Percentiles rank a stretch among this genome's conserved stretches.
Evolutionary conservation across 23 tunicate genomes (phyloP).

Genomic region (Botrylloides violaceus): DNA sequence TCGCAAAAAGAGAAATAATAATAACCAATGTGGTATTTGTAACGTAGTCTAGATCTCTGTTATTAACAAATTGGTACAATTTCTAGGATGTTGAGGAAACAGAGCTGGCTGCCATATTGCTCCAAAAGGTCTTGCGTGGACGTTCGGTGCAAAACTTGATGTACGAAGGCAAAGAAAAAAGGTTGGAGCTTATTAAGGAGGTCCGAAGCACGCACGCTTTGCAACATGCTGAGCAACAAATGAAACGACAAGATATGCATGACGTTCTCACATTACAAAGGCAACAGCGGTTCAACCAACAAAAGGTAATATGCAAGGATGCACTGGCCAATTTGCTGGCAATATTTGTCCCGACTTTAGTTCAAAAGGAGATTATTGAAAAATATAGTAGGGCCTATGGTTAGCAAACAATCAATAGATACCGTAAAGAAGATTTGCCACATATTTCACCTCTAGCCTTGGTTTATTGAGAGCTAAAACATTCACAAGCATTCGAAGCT

Average conservation of each 20-base stretch:
- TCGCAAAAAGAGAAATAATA: too few relatives aligned
- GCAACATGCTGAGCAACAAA: constrained; percentile 68
- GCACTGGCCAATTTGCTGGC: background rate
- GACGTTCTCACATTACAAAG: constrained; percentile 78
- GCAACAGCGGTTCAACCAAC: constrained; percentile 56
- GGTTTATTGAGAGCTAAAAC: too few relatives aligned
- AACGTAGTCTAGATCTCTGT: too few relatives aligned
- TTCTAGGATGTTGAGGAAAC: constrained; percentile 52
- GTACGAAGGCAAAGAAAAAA: constrained; percentile 85
- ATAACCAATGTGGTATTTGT: too few relatives aligned
- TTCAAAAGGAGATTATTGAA: too few relatives aligned
- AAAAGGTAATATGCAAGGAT: constrained; percentile 36
- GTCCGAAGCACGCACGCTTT: constrained; percentile 89
- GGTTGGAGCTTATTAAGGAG: constrained; percentile 78
- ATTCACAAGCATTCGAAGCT: too few relatives aligned
- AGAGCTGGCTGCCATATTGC: constrained; percentile 76
- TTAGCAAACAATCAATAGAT: too few relatives aligned
- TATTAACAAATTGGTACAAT: too few relatives aligned
- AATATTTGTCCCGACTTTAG: too few relatives aligned
- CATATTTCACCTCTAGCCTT: too few relatives aligned
- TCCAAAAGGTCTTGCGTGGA: constrained; percentile 87
- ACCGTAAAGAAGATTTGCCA: too few relatives aligned
- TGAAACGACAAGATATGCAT: constrained; percentile 71
- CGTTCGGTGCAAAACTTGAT: constrained; percentile 84
- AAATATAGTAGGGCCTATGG: too few relatives aligned